Evolutionary conservation across 1,140 invertebrate genomes (phyloP).

Genomic region (Trichonephila clavipes): DNA sequence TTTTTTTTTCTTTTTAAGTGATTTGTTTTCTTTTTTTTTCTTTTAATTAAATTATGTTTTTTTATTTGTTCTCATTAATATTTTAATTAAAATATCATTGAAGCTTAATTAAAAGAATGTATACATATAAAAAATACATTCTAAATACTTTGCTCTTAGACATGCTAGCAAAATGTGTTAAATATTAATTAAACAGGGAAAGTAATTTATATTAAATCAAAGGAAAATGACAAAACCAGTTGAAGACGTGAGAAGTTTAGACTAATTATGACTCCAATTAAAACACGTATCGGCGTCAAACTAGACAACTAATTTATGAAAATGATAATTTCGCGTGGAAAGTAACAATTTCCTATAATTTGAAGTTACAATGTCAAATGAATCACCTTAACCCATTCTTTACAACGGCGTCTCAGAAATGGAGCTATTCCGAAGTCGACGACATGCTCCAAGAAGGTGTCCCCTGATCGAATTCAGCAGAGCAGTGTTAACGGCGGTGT

Average conservation of each 20-base stretch:
- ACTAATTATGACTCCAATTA: neutral
- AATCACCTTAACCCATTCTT: neutral
- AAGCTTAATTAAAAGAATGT: too few species aligned
- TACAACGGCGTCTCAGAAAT: neutral
- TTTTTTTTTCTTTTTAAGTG: too few species aligned
- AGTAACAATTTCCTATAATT: neutral
- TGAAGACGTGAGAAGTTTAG: neutral
- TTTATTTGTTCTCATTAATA: too few species aligned
- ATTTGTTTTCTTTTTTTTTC: too few species aligned
- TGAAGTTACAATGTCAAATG: neutral
- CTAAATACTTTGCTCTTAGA: too few species aligned
- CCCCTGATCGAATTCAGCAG: neutral
- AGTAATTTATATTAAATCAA: too few species aligned
- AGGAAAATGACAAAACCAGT: neutral
- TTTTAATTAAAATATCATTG: too few species aligned
- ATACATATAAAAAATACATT: too few species aligned
- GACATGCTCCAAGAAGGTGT: neutral
- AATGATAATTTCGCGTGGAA: constrained; percentile 19
- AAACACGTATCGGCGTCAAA: neutral
- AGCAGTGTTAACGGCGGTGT: neutral
- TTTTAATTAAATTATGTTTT: too few species aligned
- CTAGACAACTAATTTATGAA: neutral
- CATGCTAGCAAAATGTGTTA: too few species aligned
- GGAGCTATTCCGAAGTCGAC: neutral
- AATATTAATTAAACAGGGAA: too few species aligned